These are phyloP conservation scores for Papilio machaon DNA, from an alignment of 1,140 invertebrate species.

Conservation along the genomic window DNA sequence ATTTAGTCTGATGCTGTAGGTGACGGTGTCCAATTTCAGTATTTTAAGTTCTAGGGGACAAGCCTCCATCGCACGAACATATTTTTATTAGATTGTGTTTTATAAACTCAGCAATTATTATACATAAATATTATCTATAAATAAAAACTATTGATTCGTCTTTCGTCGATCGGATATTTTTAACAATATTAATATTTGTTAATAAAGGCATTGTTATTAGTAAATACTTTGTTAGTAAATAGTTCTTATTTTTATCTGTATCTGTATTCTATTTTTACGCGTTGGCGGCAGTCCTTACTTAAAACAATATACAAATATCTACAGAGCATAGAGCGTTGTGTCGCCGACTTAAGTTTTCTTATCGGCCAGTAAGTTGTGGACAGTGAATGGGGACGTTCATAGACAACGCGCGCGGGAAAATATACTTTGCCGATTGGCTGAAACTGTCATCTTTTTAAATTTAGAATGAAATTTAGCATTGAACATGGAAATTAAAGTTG, in stretches of 20 bases:
- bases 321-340: conserved; percentile 7
- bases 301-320: conserved; percentile 1
- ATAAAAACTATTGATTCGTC: background rate
- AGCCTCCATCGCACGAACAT: no score
- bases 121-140: background rate
- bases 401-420: conserved; percentile 29
- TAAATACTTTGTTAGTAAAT: background rate
- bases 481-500: conserved; percentile 69
- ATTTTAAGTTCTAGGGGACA: background rate
- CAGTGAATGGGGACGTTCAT: conserved; percentile 28
- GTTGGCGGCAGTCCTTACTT: background rate
- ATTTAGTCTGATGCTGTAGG: no score
- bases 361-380: conserved; percentile 33
- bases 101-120: no score
- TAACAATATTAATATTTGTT: background rate
- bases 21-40: no score
- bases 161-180: no score
- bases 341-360: conserved; percentile 30
- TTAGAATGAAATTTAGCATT: conserved; percentile 38
- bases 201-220: background rate
- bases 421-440: background rate
- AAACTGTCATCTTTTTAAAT: background rate
- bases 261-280: background rate
- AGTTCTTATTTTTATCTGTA: background rate
- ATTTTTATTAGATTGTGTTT: no score